Evolutionary conservation across 2,797 vertebrate genomes (phyloP).

Genomic region (Macroramphosus scolopax): DNA sequence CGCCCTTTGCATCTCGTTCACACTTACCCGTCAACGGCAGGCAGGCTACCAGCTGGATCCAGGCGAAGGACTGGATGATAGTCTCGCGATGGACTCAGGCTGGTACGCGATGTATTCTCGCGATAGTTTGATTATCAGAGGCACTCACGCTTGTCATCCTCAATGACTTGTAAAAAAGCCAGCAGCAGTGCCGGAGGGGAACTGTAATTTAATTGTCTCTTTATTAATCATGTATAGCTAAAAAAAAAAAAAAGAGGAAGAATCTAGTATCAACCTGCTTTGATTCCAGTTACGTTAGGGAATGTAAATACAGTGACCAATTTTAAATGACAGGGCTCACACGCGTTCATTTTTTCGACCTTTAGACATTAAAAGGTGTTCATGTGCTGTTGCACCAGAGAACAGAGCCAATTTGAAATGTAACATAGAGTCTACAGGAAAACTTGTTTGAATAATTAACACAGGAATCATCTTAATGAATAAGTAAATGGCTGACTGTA

Average conservation of each 20-base stretch:
- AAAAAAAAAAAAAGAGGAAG: too few relatives aligned
- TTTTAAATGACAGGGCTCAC: too few relatives aligned
- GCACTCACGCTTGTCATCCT: constrained; percentile 17
- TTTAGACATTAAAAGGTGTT: background rate
- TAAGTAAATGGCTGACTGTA: constrained; percentile 72
- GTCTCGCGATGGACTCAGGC: constrained; percentile 71
- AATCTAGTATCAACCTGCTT: too few relatives aligned
- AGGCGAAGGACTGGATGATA: constrained; percentile 59
- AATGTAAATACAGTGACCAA: too few relatives aligned
- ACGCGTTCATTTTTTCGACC: too few relatives aligned
- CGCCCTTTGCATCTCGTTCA: constrained; percentile 59
- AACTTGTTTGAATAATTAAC: constrained; percentile 78
- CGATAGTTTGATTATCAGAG: constrained; percentile 36
- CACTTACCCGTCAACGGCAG: constrained; percentile 75
- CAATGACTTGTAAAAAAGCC: constrained; percentile 24
- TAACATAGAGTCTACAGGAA: constrained; percentile 40
- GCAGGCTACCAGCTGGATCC: constrained; percentile 72
- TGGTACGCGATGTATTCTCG: constrained; percentile 46
- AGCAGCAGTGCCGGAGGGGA: background rate
- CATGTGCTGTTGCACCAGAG: background rate
- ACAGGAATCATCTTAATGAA: constrained; percentile 75
- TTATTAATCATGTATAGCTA: too few relatives aligned
- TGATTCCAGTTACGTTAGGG: too few relatives aligned
- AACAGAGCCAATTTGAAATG: constrained; percentile 19
- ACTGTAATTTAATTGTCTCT: too few relatives aligned